Conservation (phyloP, 2,113 vertebrate species). For the Phycodurus eques region DNA sequence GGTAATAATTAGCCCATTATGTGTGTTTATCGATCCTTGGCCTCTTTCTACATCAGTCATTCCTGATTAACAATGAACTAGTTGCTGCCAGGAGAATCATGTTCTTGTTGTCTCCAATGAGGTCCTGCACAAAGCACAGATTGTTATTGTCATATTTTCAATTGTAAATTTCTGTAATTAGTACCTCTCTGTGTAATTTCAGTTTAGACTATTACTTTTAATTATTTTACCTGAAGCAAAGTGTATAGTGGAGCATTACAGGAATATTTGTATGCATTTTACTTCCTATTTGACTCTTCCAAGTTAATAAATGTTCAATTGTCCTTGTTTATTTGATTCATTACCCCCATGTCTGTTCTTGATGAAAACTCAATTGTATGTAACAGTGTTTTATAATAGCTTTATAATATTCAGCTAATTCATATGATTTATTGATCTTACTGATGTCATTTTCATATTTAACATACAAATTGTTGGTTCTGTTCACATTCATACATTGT, state of each 20-base stretch:
- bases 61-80: slow-evolving; percentile 3
- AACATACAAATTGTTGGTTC: not conserved
- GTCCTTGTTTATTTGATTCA: not conserved
- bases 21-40: slow-evolving; percentile 6
- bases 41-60: not conserved
- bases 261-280: not conserved
- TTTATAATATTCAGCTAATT: not conserved
- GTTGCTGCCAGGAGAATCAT: not conserved
- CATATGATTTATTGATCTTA: not conserved
- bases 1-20: slow-evolving; percentile 3
- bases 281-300: not conserved
- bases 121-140: not conserved
- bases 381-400: not conserved
- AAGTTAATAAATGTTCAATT: not conserved
- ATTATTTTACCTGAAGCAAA: too few relatives aligned
- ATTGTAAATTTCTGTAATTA: not conserved
- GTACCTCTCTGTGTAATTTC: not conserved
- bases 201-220: not conserved
- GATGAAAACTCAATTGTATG: not conserved
- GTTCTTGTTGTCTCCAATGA: not conserved
- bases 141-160: not conserved
- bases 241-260: too few relatives aligned
- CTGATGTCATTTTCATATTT: not conserved
- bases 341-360: not conserved
- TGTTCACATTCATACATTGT: not conserved